Evolutionary conservation across 23 tunicate genomes (phyloP).

Genomic region (Clavelina lepadiformis): DNA sequence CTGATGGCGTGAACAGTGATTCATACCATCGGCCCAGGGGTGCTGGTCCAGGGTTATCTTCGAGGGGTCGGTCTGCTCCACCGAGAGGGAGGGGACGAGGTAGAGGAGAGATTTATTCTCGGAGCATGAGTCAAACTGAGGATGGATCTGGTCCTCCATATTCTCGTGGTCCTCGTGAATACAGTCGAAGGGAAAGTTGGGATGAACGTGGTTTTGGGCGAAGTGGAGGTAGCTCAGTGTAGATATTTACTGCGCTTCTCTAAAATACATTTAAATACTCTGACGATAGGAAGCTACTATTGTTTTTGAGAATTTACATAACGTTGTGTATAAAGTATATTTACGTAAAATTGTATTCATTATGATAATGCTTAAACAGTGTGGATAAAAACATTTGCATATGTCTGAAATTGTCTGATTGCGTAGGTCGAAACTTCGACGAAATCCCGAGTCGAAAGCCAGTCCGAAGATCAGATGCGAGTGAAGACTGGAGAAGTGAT

Average conservation of each 20-base stretch:
- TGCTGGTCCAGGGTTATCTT: constrained; percentile 18
- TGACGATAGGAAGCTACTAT: no score
- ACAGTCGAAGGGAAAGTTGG: constrained; percentile 44
- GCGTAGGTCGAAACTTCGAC: constrained; percentile 25
- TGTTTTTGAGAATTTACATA: no score
- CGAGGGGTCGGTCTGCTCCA: constrained; percentile 70
- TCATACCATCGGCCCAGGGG: constrained; percentile 28
- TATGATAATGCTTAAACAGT: no score
- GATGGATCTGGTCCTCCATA: constrained; percentile 56
- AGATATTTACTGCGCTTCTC: no score
- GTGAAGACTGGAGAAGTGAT: constrained; percentile 88
- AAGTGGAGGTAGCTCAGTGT: no score
- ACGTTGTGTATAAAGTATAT: no score
- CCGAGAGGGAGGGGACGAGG: constrained; percentile 82
- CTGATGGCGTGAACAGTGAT: constrained; percentile 57
- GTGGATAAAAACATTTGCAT: no score
- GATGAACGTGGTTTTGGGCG: constrained; percentile 51
- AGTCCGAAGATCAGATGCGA: constrained; percentile 61
- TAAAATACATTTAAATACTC: no score
- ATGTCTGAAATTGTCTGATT: no score
- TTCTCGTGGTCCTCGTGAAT: constrained; percentile 32
- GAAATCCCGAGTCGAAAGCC: constrained; percentile 60
- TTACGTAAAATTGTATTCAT: no score
- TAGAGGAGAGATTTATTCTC: constrained; percentile 46
- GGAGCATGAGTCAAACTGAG: constrained; percentile 64